Percentiles rank a stretch among this genome's conserved stretches.
Conservation (phyloP, 2,888 invertebrate species). For the Caenorhabditis sinica region DNA sequence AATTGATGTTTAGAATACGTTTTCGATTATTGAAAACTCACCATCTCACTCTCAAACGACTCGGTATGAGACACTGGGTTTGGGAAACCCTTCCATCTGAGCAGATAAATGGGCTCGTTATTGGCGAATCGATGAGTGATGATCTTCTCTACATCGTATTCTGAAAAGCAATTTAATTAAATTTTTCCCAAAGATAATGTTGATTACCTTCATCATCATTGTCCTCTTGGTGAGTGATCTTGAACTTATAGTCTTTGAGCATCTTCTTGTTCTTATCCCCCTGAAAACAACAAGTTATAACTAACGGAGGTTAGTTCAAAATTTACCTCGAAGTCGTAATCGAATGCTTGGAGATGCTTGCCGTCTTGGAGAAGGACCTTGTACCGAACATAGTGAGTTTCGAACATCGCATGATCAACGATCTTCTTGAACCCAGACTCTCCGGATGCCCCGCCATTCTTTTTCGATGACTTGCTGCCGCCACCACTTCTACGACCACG, state of each 20-base stretch:
- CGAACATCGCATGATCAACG: conserved; percentile 31
- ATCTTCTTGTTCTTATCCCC: background rate
- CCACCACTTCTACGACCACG: background rate
- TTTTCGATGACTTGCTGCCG: background rate
- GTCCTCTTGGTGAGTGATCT: conserved; percentile 42
- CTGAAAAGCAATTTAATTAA: no score
- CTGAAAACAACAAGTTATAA: background rate
- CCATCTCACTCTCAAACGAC: conserved; percentile 47
- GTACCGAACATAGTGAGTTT: conserved; percentile 50
- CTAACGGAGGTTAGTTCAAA: no score
- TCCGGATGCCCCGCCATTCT: background rate
- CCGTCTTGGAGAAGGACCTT: conserved; percentile 13
- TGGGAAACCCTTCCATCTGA: conserved; percentile 46
- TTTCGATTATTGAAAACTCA: no score
- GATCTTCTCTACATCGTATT: conserved; percentile 47
- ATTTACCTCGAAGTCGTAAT: conserved; percentile 40
- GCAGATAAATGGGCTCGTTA: conserved; percentile 38
- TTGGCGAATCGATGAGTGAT: conserved; percentile 40
- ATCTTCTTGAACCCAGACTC: conserved; percentile 28
- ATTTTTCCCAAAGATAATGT: no score
- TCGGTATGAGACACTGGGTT: conserved; percentile 50
- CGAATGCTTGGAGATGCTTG: conserved; percentile 16
- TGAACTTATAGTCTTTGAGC: conserved; percentile 35
- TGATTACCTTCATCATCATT: conserved; percentile 12
- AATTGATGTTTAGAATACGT: background rate